Percentiles rank a stretch among this genome's conserved stretches.
Evolutionary conservation across 2,888 invertebrate genomes (phyloP).

Genomic region (Alitta virens): DNA sequence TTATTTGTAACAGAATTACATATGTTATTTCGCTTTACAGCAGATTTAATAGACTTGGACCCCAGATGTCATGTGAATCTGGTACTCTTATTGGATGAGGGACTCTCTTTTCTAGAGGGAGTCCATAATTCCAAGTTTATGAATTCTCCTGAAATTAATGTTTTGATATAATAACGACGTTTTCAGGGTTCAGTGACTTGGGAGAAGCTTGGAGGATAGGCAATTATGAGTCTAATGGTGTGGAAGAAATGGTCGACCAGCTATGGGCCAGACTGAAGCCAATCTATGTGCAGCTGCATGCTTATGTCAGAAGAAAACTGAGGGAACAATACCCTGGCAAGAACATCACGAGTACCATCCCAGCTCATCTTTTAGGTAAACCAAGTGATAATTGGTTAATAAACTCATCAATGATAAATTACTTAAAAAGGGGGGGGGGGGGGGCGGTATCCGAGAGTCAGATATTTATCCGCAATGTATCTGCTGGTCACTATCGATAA

Average conservation of each 20-base stretch:
- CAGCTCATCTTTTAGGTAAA: not conserved
- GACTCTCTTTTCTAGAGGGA: not conserved
- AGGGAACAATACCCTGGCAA: constrained; percentile 20
- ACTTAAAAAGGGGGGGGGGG: no score
- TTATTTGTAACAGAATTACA: no score
- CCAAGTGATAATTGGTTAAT: no score
- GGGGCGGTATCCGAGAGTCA: no score
- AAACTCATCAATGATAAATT: no score
- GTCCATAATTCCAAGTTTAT: no score
- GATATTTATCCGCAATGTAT: no score
- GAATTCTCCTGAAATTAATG: no score
- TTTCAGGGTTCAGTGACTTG: no score
- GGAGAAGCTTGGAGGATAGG: no score
- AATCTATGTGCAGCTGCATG: constrained; percentile 26
- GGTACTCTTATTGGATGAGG: not conserved
- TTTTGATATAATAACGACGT: no score
- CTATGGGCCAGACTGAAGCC: constrained; percentile 22
- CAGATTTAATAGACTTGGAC: not conserved
- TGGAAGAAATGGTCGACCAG: constrained; percentile 18
- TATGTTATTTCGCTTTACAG: constrained; percentile 17
- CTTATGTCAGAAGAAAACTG: constrained; percentile 26
- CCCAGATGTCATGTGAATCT: not conserved
- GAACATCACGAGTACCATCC: not conserved
- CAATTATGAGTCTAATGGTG: constrained; percentile 13
- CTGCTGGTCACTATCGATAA: no score